Percentiles rank a stretch among this genome's conserved stretches.
Conservation (phyloP, 2,113 vertebrate genomes). For the Peucedramus taeniatus region DNA sequence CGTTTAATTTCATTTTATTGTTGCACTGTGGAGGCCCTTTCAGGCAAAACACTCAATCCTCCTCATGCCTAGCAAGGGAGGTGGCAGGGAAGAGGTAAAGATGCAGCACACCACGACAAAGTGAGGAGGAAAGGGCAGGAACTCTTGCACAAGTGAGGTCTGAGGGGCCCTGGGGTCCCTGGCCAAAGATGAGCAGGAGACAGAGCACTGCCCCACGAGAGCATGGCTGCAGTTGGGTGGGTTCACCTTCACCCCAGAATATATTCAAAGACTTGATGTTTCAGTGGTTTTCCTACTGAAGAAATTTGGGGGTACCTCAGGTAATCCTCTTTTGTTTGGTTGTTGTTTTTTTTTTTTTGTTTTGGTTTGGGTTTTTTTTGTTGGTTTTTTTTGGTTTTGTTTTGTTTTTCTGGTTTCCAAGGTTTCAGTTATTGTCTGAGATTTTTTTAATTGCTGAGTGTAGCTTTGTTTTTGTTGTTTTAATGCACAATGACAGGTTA, state of each 20-base stretch:
- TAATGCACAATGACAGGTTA: not conserved
- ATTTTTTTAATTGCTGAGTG: fast-evolving
- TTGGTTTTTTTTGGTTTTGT: too few relatives aligned
- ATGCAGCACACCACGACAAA: fast-evolving
- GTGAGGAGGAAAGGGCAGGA: fast-evolving
- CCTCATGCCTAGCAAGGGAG: fast-evolving
- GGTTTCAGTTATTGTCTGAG: fast-evolving
- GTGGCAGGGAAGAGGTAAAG: not conserved
- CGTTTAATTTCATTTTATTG: fast-evolving
- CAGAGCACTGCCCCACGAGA: not conserved
- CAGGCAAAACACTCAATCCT: not conserved
- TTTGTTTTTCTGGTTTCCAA: too few relatives aligned
- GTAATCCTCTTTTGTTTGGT: not conserved
- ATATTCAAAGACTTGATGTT: not conserved
- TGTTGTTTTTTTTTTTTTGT: not conserved
- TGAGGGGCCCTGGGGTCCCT: not conserved
- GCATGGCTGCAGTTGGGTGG: fast-evolving
- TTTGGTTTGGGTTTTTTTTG: not conserved
- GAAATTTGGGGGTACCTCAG: not conserved
- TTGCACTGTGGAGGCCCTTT: not conserved
- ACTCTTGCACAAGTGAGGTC: fast-evolving
- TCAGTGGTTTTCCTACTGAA: not conserved
- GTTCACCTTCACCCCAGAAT: not conserved
- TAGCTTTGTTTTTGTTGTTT: not conserved
- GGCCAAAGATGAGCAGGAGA: not conserved